phyloP scores from a whole-genome alignment of 2,113 vertebrate species.

The Trichechus manatus region DNA sequence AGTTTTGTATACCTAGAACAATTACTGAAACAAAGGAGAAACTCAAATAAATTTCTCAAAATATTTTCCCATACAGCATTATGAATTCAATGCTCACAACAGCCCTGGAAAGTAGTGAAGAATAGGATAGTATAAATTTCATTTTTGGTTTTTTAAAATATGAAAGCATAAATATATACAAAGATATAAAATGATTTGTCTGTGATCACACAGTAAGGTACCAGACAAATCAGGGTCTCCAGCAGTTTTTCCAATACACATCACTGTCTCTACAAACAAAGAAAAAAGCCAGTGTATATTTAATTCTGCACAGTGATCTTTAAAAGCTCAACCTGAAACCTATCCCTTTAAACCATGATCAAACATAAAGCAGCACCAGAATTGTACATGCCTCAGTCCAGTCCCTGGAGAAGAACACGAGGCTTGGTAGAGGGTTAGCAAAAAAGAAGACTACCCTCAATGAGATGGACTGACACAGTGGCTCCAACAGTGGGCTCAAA shows the following conservation, averaged over 20 bases:
- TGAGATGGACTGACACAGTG: too few species aligned
- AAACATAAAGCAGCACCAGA: conserved; percentile 48
- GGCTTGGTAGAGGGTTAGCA: too few species aligned
- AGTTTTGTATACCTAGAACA: background rate
- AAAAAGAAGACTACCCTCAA: too few species aligned
- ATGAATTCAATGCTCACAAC: conserved; percentile 7
- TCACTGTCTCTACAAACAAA: background rate
- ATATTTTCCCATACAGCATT: conserved; percentile 32
- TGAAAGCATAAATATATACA: conserved; percentile 24
- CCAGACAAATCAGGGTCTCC: background rate
- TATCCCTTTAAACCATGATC: conserved; percentile 54
- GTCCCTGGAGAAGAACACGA: too few species aligned
- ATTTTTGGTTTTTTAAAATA: conserved; percentile 22
- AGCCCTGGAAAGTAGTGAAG: background rate
- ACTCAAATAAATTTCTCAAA: conserved; percentile 50
- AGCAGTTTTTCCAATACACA: conserved; percentile 46
- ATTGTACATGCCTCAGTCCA: background rate
- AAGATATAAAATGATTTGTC: conserved; percentile 32
- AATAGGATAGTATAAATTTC: background rate
- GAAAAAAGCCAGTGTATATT: conserved; percentile 29
- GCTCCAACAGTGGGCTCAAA: too few species aligned
- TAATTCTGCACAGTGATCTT: conserved; percentile 58
- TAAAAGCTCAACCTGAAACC: conserved; percentile 53
- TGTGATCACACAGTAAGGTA: background rate
- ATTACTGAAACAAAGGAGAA: conserved; percentile 38